Evolutionary conservation across 2,113 vertebrate genomes (phyloP).

Genomic region (Lucifuga dentata): DNA sequence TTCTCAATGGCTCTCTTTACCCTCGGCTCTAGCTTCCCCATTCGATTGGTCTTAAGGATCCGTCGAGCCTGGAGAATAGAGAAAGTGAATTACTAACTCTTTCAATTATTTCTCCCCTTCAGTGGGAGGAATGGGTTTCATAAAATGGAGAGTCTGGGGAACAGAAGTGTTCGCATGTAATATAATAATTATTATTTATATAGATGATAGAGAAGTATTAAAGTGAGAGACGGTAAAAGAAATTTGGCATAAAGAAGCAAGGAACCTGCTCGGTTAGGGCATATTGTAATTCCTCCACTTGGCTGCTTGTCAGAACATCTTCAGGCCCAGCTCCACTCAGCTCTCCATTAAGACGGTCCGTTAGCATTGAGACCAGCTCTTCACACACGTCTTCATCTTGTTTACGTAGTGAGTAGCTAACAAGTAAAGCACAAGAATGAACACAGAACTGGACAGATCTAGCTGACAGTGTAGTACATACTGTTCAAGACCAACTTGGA

Average conservation of each 20-base stretch:
- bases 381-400: slow-evolving; percentile 79
- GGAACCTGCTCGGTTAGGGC: slow-evolving; percentile 70
- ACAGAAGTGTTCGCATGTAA: not conserved
- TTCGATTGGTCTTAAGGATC: slow-evolving; percentile 72
- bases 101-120: not conserved
- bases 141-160: not conserved
- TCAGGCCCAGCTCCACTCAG: slow-evolving; percentile 79
- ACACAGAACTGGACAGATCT: too few relatives aligned
- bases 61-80: slow-evolving; percentile 61
- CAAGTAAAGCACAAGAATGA: slow-evolving; percentile 4
- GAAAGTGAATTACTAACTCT: slow-evolving; percentile 15
- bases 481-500: too few relatives aligned
- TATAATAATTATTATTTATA: not conserved
- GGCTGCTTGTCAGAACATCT: slow-evolving; percentile 62
- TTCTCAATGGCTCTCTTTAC: slow-evolving; percentile 79
- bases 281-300: slow-evolving; percentile 74
- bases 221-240: too few relatives aligned
- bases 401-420: slow-evolving; percentile 71
- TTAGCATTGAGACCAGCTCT: slow-evolving; percentile 78
- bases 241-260: too few relatives aligned
- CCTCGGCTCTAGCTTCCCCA: slow-evolving; percentile 65
- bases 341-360: slow-evolving; percentile 72
- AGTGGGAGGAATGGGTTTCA: not conserved
- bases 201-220: too few relatives aligned
- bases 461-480: too few relatives aligned